Conservation (phyloP, 1,140 invertebrate species). For the Helicoverpa zea region DNA sequence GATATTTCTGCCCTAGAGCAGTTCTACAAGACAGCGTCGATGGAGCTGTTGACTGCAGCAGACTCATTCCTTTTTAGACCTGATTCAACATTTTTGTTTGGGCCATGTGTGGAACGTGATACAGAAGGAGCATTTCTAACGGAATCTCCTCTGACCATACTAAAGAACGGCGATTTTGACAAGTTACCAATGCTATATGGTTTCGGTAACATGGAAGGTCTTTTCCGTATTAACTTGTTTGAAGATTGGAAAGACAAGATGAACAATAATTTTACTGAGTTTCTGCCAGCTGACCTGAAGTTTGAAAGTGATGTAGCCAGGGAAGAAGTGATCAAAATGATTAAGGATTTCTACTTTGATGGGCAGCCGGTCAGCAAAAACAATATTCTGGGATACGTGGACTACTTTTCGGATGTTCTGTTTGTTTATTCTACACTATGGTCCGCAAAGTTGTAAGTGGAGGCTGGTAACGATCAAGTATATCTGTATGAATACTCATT, state of each 20-base stretch:
- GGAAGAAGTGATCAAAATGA: constrained; percentile 46
- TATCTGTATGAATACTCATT: constrained; percentile 61
- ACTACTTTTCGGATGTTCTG: constrained; percentile 57
- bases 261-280: constrained; percentile 58
- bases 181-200: constrained; percentile 18
- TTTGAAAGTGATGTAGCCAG: constrained; percentile 49
- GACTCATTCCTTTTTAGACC: constrained; percentile 27
- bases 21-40: constrained; percentile 34
- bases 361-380: constrained; percentile 11
- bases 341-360: constrained; percentile 61
- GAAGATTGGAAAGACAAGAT: constrained; percentile 51
- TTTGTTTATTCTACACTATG: constrained; percentile 45
- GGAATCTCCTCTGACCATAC: constrained; percentile 61
- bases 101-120: constrained; percentile 63
- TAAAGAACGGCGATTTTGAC: constrained; percentile 56
- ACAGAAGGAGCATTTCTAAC: constrained; percentile 59
- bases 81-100: constrained; percentile 56
- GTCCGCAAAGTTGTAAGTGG: constrained; percentile 44
- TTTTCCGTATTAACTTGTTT: constrained; percentile 37
- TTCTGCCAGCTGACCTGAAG: constrained; percentile 54
- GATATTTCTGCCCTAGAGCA: neutral
- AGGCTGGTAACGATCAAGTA: constrained; percentile 53
- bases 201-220: constrained; percentile 54
- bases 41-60: constrained; percentile 43
- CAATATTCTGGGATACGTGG: constrained; percentile 51